Evolutionary conservation across 2,888 invertebrate species (phyloP), one percentile per base, ranked within the genome.

Genomic region (Agrotis puta): DNA sequence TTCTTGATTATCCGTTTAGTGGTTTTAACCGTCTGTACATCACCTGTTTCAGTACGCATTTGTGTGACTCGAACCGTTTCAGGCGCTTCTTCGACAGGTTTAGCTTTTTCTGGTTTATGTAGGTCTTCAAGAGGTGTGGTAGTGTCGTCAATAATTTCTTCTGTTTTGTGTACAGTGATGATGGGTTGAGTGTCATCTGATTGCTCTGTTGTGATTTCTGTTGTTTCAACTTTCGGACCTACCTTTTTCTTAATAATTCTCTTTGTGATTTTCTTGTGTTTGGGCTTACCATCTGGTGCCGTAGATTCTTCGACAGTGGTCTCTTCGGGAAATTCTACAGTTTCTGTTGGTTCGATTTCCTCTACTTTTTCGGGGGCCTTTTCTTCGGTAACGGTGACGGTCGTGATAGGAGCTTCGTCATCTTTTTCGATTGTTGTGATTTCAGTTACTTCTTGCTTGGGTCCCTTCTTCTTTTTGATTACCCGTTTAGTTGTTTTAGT

Each of bases 401-500:
- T 81, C 0, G 77, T 76, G 1, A 77, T 68, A 0, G 83, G 74
- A 1, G 47, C 67, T 16, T 82, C 77, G 7, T 80, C 82, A 0
- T 84, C 86, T 70, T 81, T 85, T 72, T 81, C 79, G 2, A 78
- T 24, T 0, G 87, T 83, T 0, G 79, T 85, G 0, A 86, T 88
- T 74, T 88, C 88, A 0, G 87, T 87, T 0, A 87, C 67, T 76
- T 89, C 87, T 27, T 82, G 75, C 51, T 88, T 83, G 0, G 67
- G 72, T 2, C 84, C 83, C 3, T 43, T 70, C 43, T 89, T 85
- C 66, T 81, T 69, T 82, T 67, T 91, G 24, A 93, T 85, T 0
- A 87, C 82, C 4, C 91, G 86, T 66, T 88, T 93, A 39, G 88
- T 82, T 0, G 88, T 84, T 81, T 82, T 85, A 7, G 90, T 87